Base-by-base conservation (phyloP, 2,797 vertebrate species). In the Peromyscus nudipes region DNA sequence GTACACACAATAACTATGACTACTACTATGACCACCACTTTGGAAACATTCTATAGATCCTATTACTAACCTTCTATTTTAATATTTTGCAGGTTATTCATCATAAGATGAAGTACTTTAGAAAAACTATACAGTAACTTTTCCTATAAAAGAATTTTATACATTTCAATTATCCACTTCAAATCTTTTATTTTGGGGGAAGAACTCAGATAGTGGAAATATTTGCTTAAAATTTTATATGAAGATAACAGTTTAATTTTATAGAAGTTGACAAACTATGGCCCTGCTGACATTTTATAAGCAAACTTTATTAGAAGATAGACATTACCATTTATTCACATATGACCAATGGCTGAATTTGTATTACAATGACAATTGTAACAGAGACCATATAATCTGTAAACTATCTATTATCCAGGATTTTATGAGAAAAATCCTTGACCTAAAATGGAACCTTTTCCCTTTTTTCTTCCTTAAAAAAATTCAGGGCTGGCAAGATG, bases 111-210 rank as follows among this genome's bases (percentile, higher is more conserved):
- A 95, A 89, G 55, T 75, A 90, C 71, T 75, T 92, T 37, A 73
- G 37, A 40, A 64, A 83, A 95, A 89, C 55, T 71, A 93, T 16
- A 87, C 6, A 82, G 14, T 29, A 95, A 94, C 37, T 89, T 95
- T 89, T 89, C 55, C 49, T 62, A 77, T 34, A 89, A 90, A 77
- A 82, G 31, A 93, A 76, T 83, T 93, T 79, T 37, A 71, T 57
- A 73, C 57, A 85, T 85, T 91, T 96, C 52, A 96, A 92, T 67
- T 84, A 67, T 80, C 40, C 71, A 97, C 49, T 87, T 95, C 34
- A 87, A 40, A 92, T 87, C 92, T 93, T 31, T 65, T 64, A 89
- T 73, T 92, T 84, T 89, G 0, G 29, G 62, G 27, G 89, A 91
- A n/a, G 40, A 96, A 96, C 19, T 67, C 75, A 1, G 19, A 95